Base-by-base conservation (phyloP, 2,113 vertebrate genomes). In the Oreochromis aureus region DNA sequence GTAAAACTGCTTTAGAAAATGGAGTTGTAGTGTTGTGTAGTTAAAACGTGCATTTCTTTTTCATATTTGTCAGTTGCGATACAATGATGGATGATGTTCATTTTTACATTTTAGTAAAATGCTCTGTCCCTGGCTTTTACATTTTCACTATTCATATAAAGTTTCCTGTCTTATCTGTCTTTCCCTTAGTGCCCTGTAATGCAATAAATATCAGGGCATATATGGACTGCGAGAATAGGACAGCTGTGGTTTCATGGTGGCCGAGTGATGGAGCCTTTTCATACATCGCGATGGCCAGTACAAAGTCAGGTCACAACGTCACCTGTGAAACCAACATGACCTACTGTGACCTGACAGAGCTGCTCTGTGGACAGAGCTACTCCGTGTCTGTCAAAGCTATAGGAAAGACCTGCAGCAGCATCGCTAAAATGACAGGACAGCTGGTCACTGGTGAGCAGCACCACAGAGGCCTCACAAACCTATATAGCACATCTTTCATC, bases 321-420 rank as follows among this genome's bases (percentile, higher is more conserved):
- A 86, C 81, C 54, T 96, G 95, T 46, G 56, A 91, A 18, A 90
- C 90, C n/a, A 89, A 56, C 79, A 15, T 30, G 30, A 93, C 96
- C 69, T 27, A 82, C 90, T 97, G 96, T 66, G 80, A 90, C 3
- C 84, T 97, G 58, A 78, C 73, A 2, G 87, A 61, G 4, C 83
- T 97, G 84, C 79, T 32, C 3, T 97, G 97, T 53, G 95, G 96
- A 16, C 90, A 94, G 76, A 93, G 61, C 39, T 97, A 97, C 93
- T 90, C 82, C 2, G 59, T 97, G 24, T 88, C 89, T 0, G 95
- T 97, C 7, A 85, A 18, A 9, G 93, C 96, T 5, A 7, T 79
- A 19, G 96, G 96, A 71, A n/a, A 83, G 24, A 89, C 15, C 18
- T 97, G 97, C 89, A 94, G 61, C 93, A 94, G 91, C 87, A 12